Percentiles rank a stretch among this genome's conserved stretches.
phyloP scores from a whole-genome alignment of 1,140 invertebrate species.

The Bombus confusus region DNA sequence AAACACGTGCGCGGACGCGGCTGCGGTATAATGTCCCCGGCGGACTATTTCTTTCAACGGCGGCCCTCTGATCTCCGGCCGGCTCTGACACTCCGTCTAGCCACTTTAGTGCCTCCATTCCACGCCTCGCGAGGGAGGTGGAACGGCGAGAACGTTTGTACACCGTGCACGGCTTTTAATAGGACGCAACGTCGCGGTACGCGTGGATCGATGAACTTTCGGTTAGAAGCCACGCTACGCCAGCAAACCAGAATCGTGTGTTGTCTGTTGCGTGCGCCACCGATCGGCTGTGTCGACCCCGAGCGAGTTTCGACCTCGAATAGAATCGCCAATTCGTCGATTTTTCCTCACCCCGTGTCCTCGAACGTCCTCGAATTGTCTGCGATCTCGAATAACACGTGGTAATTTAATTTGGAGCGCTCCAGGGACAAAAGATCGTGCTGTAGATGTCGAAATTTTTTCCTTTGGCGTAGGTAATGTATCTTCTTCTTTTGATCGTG shows the following conservation, averaged over 20 bases:
- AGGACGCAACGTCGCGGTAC: slow-evolving; percentile 61
- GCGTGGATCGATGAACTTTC: slow-evolving; percentile 68
- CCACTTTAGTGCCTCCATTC: slow-evolving; percentile 63
- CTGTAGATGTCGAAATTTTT: neutral
- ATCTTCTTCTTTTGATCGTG: neutral
- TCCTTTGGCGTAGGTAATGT: neutral
- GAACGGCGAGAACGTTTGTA: slow-evolving; percentile 54
- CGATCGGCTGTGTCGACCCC: neutral
- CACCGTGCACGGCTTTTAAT: slow-evolving; percentile 67
- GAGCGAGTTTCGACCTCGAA: neutral
- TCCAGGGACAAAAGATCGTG: neutral
- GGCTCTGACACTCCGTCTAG: slow-evolving; percentile 65
- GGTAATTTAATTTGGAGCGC: neutral
- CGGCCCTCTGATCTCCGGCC: slow-evolving; percentile 71
- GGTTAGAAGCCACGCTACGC: slow-evolving; percentile 35
- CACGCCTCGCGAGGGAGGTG: slow-evolving; percentile 61
- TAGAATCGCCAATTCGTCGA: neutral
- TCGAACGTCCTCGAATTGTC: neutral
- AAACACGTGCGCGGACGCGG: slow-evolving; percentile 64
- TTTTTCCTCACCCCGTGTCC: neutral
- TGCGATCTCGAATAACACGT: neutral
- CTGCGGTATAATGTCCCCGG: slow-evolving; percentile 42
- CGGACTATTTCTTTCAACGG: slow-evolving; percentile 75
- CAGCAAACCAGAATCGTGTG: slow-evolving; percentile 8
- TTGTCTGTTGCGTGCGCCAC: neutral